Base-by-base conservation (phyloP, 2,888 invertebrate species). In the Abscondita cerata region DNA sequence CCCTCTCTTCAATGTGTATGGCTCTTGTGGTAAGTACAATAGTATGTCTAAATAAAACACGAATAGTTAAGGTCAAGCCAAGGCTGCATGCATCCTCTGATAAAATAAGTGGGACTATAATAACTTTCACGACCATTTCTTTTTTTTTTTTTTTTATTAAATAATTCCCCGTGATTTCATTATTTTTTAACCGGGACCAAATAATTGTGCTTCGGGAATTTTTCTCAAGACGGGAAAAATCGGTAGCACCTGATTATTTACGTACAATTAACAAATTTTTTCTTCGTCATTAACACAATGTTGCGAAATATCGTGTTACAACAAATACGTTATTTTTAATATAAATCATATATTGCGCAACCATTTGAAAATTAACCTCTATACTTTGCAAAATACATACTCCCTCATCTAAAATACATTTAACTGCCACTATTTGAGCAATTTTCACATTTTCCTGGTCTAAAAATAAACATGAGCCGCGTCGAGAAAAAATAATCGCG, bases 1-100 rank as follows among this genome's bases (percentile, higher is more conserved):
- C 83, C 84, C 65, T 51, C 59, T 68, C 84, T 86, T 87, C 86
- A 89, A 90, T 90, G 90, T 90, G 90, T 90, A 90, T 90, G 90
- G 90, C 89, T 89, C 89, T 89, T 89, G 87, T 86, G 89, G 90
- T 90, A 83, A 87, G 90, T 86, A 18, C 16, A 44, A 15, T 15
- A 41, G n/a, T 41, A 15, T 25, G n/a, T n/a, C n/a, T 25, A 25
- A 25, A 25, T 6, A 4, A 25, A 25, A 4, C 6, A 25, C 25
- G 3, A 18, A 4, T 36, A 12, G 11, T 5, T 36, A 44, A 44
- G 44, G 44, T 44, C 44, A 44, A 3, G 34, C 4, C 54, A 54
- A 54, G 18, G 46, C 33, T 46, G 13, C 34, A 46, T 46, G 13
- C 34, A 46, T 53, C 46, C 54, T 25, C 31, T 54, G 48, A 55